Evolutionary conservation across 2,888 invertebrate species (phyloP), one percentile per base, ranked within the genome.

Genomic region (Trichogramma evanescens): DNA sequence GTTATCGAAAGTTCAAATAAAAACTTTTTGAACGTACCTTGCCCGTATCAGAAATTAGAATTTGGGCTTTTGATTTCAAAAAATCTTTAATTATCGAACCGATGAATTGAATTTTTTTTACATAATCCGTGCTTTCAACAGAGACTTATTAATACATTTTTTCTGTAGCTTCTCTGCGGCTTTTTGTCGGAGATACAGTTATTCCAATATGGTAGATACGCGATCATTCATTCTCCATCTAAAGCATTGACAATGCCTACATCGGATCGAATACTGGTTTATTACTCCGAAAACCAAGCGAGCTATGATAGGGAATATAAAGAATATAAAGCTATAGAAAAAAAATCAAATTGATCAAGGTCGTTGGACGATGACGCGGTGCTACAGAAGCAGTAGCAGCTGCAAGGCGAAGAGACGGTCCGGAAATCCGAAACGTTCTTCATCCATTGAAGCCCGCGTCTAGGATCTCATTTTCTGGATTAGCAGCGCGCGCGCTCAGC

Each of bases 401-500:
- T 26, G 6, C 10, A 3, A 5, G 54, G 50, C 13, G 8, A 4
- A 40, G 42, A 26, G 26, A 26, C 26, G 26, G 60, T 7, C 52
- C 53, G 52, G 58, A 63, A 55, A 60, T 58, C 49, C 53, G 63
- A 58, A 55, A 55, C 49, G 10, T 46, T 50, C 60, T 41, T 58
- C 55, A 61, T 56, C 56, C 62, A 59, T 66, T 62, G 62, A 61
- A 64, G 54, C 61, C 55, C 52, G 49, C 46, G 55, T 60, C 26
- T 52, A 51, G 63, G 65, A 66, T 64, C 63, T 68, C 68, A 71
- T 71, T 72, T 71, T 68, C 69, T 59, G 67, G 69, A 70, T 72
- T 71, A 70, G 68, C 66, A 58, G 26, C 26, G 26, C 26, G 26
- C 26, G 26, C 2, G 2, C 26, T 2, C 26, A 26, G 3, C 3